Evolutionary conservation across 2,797 vertebrate species (phyloP).

Genomic region (Pogonophryne albipinna): DNA sequence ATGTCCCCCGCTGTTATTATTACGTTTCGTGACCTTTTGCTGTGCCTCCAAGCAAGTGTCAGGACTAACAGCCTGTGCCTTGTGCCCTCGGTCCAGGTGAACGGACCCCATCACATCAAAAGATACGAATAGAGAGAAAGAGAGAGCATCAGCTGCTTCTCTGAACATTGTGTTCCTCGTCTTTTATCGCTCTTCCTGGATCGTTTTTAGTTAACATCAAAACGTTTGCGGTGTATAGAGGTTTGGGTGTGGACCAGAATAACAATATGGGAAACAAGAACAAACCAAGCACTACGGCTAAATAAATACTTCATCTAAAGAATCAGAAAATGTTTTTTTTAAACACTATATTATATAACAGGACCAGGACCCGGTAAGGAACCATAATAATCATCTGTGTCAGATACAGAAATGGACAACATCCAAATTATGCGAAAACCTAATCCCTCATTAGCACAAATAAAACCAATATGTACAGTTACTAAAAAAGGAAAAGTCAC

Average conservation of each 20-base stretch:
- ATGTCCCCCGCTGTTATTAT: conserved; percentile 59
- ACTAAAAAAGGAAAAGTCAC: not conserved
- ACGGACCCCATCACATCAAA: conserved; percentile 29
- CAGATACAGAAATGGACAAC: not conserved
- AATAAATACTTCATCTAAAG: not conserved
- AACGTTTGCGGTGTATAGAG: not conserved
- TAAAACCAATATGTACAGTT: not conserved
- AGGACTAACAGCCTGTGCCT: conserved; percentile 51
- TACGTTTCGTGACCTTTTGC: conserved; percentile 68
- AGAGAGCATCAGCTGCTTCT: conserved; percentile 37
- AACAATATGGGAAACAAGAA: conserved; percentile 1
- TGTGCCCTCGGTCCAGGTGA: conserved; percentile 45
- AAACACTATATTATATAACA: too few relatives aligned
- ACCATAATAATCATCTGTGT: not conserved
- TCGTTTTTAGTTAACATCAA: conserved; percentile 14
- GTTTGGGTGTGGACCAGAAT: conserved; percentile 10
- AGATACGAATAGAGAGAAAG: not conserved
- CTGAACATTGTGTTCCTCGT: conserved; percentile 42
- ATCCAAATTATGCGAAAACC: not conserved
- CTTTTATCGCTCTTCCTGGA: conserved; percentile 20
- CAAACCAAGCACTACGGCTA: not conserved
- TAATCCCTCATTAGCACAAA: conserved; percentile 6
- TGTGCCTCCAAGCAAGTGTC: conserved; percentile 66
- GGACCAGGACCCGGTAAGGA: not conserved
- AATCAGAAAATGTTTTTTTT: not conserved